Percentiles rank a stretch among this genome's conserved stretches.
These are phyloP conservation scores for Megaceryle maxima DNA, from an alignment of 2,113 vertebrate genomes.

Conservation along the genomic window DNA sequence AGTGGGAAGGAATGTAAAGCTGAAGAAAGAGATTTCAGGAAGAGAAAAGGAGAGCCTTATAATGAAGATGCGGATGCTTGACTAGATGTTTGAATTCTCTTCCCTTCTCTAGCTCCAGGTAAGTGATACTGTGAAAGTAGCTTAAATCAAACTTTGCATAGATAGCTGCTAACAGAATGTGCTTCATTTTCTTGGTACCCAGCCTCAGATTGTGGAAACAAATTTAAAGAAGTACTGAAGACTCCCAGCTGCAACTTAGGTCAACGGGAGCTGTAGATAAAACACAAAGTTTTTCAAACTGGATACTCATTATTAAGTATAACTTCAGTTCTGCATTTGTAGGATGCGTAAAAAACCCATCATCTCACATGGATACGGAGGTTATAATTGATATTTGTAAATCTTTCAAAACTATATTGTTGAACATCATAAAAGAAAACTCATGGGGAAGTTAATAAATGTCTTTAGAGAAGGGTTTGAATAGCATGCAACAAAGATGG, in stretches of 20 bases:
- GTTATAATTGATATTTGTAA: conserved; percentile 23
- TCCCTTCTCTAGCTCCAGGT: neutral
- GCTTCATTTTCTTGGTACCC: neutral
- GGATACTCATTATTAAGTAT: neutral
- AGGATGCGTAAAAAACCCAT: neutral
- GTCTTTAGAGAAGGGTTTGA: conserved; percentile 8
- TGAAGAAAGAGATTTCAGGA: neutral
- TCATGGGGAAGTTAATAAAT: conserved; percentile 8
- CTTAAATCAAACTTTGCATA: neutral
- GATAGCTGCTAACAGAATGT: neutral
- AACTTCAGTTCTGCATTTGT: neutral
- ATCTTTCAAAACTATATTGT: neutral
- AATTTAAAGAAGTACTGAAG: neutral
- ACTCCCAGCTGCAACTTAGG: neutral
- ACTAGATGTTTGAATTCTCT: neutral
- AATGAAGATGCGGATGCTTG: neutral
- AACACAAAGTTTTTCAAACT: neutral
- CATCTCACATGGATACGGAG: neutral
- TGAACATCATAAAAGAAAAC: conserved; percentile 7
- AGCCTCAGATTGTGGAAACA: neutral
- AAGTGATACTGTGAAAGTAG: neutral
- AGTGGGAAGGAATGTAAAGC: neutral
- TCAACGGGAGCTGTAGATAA: neutral
- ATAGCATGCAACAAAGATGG: conserved; percentile 49
- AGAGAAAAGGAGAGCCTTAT: neutral